These are phyloP conservation scores for Tinea pellionella DNA, from an alignment of 2,888 invertebrate genomes.

Conservation along the genomic window DNA sequence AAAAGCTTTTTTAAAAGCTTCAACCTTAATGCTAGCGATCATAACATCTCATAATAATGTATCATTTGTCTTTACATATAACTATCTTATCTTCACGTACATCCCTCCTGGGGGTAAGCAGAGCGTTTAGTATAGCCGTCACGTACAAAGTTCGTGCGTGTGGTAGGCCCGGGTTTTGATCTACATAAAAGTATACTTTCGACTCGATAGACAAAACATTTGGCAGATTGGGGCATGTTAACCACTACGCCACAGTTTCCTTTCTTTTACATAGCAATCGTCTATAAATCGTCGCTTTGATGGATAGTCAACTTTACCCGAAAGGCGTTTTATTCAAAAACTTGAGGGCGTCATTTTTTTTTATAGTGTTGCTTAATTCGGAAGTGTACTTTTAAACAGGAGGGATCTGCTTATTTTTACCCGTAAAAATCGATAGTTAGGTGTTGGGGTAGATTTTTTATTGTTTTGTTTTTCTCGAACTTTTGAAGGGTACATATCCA, in stretches of 20 bases:
- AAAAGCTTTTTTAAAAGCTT: too few relatives aligned
- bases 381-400: background rate
- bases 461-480: background rate
- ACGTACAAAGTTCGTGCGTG: slow-evolving; percentile 12
- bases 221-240: too few relatives aligned
- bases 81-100: slow-evolving; percentile 5
- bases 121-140: slow-evolving; percentile 3
- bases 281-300: too few relatives aligned
- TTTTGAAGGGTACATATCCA: background rate
- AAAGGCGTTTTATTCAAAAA: too few relatives aligned
- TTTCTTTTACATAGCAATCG: too few relatives aligned
- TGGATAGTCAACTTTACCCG: too few relatives aligned
- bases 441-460: background rate
- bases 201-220: background rate
- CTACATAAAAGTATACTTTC: background rate
- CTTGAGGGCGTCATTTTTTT: too few relatives aligned
- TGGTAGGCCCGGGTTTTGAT: slow-evolving; percentile 12
- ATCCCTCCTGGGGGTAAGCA: background rate
- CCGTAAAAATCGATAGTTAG: background rate
- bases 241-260: too few relatives aligned
- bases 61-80: slow-evolving; percentile 2
- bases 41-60: slow-evolving; percentile 3
- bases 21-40: background rate
- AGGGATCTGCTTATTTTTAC: background rate
- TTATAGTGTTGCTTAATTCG: background rate